Percentiles rank a stretch among this genome's conserved stretches.
phyloP scores from a whole-genome alignment of 2,113 vertebrate genomes.

The Peucedramus taeniatus region DNA sequence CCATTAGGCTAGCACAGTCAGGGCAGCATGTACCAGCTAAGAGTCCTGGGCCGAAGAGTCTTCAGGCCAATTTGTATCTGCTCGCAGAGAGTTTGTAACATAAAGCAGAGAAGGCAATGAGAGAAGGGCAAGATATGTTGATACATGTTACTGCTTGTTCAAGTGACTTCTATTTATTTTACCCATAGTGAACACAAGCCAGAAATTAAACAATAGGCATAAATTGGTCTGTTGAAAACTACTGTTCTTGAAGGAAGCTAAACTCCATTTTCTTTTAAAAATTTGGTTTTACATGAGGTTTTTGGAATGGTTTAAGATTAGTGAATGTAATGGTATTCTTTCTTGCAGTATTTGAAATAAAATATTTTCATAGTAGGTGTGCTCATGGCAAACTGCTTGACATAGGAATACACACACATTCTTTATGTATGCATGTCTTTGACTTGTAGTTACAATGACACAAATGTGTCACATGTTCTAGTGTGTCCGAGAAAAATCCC shows the following conservation, averaged over 20 bases:
- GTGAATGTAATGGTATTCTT: neutral
- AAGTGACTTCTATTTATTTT: neutral
- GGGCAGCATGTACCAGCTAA: neutral
- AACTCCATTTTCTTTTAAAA: neutral
- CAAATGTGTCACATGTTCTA: neutral
- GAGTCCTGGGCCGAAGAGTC: neutral
- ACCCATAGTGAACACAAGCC: neutral
- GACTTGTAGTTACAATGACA: neutral
- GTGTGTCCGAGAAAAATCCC: neutral
- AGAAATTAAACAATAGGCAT: neutral
- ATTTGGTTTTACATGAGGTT: rapidly evolving
- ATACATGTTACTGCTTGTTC: neutral
- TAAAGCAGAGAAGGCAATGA: neutral
- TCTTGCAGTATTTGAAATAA: neutral
- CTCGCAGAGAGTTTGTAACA: neutral
- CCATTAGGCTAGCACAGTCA: rapidly evolving
- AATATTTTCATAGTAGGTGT: neutral
- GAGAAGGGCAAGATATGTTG: neutral
- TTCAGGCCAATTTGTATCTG: neutral
- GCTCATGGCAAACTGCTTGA: neutral
- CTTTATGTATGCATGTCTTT: neutral
- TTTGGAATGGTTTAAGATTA: neutral
- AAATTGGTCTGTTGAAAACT: neutral
- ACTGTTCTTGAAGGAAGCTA: neutral
- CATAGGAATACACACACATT: neutral